Evolutionary conservation across 2,113 vertebrate genomes (phyloP), one percentile per base, ranked within the genome.

Genomic region (Neogobius melanostomus): DNA sequence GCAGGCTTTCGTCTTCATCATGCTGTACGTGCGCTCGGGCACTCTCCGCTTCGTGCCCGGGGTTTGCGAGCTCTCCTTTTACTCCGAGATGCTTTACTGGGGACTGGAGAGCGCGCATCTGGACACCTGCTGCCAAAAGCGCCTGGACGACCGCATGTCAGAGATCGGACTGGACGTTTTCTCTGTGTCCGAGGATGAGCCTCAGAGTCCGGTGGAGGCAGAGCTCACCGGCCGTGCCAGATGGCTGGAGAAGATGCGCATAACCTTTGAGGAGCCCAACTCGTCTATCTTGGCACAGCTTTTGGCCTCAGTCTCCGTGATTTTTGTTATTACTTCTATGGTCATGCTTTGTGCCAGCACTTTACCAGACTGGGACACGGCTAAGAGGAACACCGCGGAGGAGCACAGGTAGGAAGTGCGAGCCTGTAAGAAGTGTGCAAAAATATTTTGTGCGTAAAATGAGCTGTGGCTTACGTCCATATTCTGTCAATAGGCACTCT

Each of bases 21-120:
- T 99, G 94, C 92, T 97, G 15, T 99, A 99, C 75, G 96, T 97
- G 88, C 96, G 96, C 88, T 95, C 96, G 75, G 98, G 98, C 3
- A 98, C 95, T 91, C 93, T 99, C 82, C 94, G 98, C 78, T 98
- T 99, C 77, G 95, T 96, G 60, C 98, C 98, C 76, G 95, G 95
- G 78, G 97, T 98, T 93, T 99, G 98, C 82, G 98, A 98, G 89
- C 95, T 99, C 59, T 99, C 98, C 63, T 99, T 99, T 91, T 98
- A 99, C 93, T 94, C 96, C 14, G 98, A 99, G 91, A 96, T 99
- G 95, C 92, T 97, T 79, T 99, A 99, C 87, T 99, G 98, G 98
- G 98, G 98, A 3, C 89, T 99, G 89, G 98, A 98, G 89, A 94
- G 96, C 85, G 93, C 94, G 46, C 95, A 98, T 86, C 91, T 99